Evolutionary conservation across 2,888 invertebrate species (phyloP).

Genomic region (Chymomyza fuscimana): DNA sequence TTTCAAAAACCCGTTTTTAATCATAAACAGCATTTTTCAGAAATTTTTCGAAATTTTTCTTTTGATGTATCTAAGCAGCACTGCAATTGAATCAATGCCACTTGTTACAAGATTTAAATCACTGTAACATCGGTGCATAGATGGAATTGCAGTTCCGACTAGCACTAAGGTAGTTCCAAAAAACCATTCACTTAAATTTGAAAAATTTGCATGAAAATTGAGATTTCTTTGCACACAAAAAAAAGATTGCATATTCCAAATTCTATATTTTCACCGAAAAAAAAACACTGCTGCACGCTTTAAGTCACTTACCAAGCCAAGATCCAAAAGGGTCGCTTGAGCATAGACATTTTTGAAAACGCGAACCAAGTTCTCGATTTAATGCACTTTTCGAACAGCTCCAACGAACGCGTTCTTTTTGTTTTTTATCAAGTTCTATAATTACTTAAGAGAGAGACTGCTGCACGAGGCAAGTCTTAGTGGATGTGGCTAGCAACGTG

Average conservation of each 20-base stretch:
- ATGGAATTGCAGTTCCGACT: background rate
- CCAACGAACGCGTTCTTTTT: background rate
- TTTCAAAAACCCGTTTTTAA: no score
- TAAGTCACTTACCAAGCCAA: slow-evolving; percentile 47
- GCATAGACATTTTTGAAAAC: slow-evolving; percentile 24
- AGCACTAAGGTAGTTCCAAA: no score
- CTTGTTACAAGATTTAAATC: no score
- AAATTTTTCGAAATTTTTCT: background rate
- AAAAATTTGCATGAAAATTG: no score
- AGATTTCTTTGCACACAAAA: no score
- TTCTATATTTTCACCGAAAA: no score
- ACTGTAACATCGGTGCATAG: background rate
- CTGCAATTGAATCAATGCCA: background rate
- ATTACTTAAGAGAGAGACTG: background rate
- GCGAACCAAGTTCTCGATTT: background rate
- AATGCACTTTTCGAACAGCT: background rate
- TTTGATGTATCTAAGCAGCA: background rate
- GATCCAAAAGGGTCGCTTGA: slow-evolving; percentile 24
- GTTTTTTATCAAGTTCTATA: background rate
- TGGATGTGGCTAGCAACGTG: background rate
- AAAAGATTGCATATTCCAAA: background rate
- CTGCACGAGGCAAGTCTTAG: background rate
- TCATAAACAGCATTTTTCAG: no score
- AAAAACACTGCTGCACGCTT: slow-evolving; percentile 22
- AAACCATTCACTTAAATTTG: no score